Base-by-base conservation (phyloP, 2,797 vertebrate species). In the Gymnopithys bicolor region DNA sequence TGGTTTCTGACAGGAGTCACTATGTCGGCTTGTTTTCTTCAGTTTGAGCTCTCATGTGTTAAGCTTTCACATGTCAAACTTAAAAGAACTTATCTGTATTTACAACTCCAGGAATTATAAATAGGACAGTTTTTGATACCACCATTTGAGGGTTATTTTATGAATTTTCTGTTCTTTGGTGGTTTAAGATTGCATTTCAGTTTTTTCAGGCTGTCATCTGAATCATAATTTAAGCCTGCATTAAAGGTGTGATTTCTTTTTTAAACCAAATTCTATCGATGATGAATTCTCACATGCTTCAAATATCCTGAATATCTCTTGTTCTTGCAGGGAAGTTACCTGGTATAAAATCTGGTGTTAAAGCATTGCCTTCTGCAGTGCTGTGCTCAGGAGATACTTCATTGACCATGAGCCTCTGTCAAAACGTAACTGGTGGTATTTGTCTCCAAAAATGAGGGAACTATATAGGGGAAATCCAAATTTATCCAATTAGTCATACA, bases 401-500 rank as follows among this genome's bases (percentile, higher is more conserved):
- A 24, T 19, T 95, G 90, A 84, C 88, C 89, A 81, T 58, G 81
- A 85, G 30, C 39, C 71, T 83, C 62, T 68, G 46, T 92, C 90
- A 74, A 84, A 94, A 83, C 55, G 75, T 55, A 94, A 89, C 5
- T 85, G 53, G 37, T 78, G 66, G 8, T 83, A 19, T 89, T 91
- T 19, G 2, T 19, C 69, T 92, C 81, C 69, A 69, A 58, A 95
- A 91, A 46, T 46, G 66, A 63, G 62, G 28, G 68, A 37, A 43
- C 58, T 87, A 37, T 83, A 30, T 60, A 63, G 73, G n/a, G 79
- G 56, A 88, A 84, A 88, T 91, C 79, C 64, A 89, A 82, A 93
- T 95, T 85, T 82, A 94, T 73, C 73, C 87, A 76, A 45, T 97
- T 94, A 95, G 73, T 95, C 94, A 91, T 60, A 39, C 19, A 67